Percentiles rank a stretch among this genome's conserved stretches.
Conservation (phyloP, 2,113 vertebrate species). For the Campylomormyrus numenius region DNA sequence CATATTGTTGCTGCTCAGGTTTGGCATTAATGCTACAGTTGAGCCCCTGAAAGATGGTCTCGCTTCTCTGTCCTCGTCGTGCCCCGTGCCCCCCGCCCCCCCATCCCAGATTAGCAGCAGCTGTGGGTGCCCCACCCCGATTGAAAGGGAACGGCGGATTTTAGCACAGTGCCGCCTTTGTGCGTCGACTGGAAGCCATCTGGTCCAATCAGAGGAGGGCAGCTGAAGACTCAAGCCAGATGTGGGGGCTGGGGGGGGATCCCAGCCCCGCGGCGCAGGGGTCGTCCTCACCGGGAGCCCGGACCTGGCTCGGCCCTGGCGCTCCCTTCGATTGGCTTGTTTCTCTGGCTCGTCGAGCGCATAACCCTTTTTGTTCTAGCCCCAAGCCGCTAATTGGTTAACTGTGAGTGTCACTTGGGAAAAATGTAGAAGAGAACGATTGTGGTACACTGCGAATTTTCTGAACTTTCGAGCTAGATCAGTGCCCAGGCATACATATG, state of each 20-base stretch:
- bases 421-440: not conserved
- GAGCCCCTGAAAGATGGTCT: not conserved
- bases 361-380: not conserved
- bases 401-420: not conserved
- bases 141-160: slow-evolving; percentile 25
- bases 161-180: slow-evolving; percentile 39
- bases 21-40: not conserved
- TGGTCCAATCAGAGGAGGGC: slow-evolving; percentile 39
- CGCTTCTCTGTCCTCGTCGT: slow-evolving; percentile 3
- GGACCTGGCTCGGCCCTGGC: not conserved
- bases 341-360: not conserved
- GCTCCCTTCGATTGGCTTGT: slow-evolving; percentile 23
- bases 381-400: slow-evolving; percentile 1
- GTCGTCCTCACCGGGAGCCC: slow-evolving; percentile 28
- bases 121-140: slow-evolving; percentile 27
- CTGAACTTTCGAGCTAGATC: not conserved
- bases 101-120: slow-evolving; percentile 32
- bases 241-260: slow-evolving; percentile 33
- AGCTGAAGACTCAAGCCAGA: slow-evolving; percentile 43
- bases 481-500: not conserved
- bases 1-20: not conserved
- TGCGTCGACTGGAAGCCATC: slow-evolving; percentile 42
- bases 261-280: slow-evolving; percentile 29
- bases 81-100: not conserved
- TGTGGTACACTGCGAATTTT: not conserved